These are phyloP conservation scores for Centropus bengalensis DNA, from an alignment of 2,113 vertebrate genomes.

Conservation along the genomic window DNA sequence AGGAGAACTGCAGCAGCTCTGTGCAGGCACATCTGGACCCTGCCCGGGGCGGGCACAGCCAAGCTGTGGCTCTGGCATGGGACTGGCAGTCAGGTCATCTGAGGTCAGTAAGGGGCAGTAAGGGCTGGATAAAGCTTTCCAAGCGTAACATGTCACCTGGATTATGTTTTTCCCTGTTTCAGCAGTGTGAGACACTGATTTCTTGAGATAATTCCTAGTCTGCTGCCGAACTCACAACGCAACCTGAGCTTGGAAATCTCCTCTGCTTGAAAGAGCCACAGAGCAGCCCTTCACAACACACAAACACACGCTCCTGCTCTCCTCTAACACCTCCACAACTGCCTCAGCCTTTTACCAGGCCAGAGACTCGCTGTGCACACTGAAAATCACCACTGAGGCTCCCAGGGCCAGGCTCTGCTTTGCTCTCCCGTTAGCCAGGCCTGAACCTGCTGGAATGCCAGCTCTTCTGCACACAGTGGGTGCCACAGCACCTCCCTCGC, in stretches of 20 bases:
- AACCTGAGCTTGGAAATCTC: not conserved
- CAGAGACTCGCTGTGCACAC: not conserved
- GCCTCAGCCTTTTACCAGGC: not conserved
- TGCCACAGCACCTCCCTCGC: rapidly evolving
- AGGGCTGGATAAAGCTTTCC: not conserved
- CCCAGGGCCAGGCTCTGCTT: not conserved
- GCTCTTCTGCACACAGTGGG: rapidly evolving
- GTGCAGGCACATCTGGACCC: too few species aligned
- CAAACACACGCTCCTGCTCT: rapidly evolving
- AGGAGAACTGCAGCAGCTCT: rapidly evolving
- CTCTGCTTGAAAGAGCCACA: not conserved
- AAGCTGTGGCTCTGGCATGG: not conserved
- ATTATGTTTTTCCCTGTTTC: not conserved
- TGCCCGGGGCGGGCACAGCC: not conserved
- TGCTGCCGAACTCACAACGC: not conserved
- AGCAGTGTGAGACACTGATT: not conserved
- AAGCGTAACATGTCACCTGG: not conserved
- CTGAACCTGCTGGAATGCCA: not conserved
- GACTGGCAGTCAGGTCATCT: not conserved
- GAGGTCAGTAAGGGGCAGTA: not conserved
- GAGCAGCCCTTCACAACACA: not conserved
- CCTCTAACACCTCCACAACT: not conserved
- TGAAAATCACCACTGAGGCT: not conserved
- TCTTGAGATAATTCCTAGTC: not conserved
- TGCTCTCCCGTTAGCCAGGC: not conserved